Evolutionary conservation across 2,113 vertebrate species (phyloP).

Genomic region (Ciconia maguari): DNA sequence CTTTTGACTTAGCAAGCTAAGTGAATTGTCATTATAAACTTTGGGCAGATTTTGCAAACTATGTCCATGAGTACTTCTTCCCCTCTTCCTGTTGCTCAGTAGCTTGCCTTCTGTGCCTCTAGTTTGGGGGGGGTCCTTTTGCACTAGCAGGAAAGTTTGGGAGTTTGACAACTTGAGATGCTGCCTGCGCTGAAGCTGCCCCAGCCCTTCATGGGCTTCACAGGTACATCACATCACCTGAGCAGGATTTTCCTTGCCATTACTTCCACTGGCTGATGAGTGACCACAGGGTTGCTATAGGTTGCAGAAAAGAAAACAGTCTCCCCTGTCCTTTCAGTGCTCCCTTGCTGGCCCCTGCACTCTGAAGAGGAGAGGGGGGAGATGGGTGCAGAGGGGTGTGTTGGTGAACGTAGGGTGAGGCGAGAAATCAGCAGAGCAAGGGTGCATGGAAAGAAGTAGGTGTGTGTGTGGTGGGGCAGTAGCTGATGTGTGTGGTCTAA

Average conservation of each 20-base stretch:
- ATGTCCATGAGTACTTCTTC: background rate
- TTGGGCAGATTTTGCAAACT: background rate
- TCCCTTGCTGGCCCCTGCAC: background rate
- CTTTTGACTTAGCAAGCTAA: background rate
- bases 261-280: background rate
- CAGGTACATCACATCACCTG: background rate
- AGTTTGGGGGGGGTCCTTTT: background rate
- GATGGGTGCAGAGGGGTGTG: background rate
- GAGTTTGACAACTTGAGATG: background rate
- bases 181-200: background rate
- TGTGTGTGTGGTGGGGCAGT: background rate
- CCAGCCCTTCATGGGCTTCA: background rate
- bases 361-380: background rate
- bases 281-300: background rate
- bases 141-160: accelerated
- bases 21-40: background rate
- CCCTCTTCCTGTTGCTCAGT: background rate
- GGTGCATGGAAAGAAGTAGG: background rate
- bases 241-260: background rate
- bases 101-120: background rate
- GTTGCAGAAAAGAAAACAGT: background rate
- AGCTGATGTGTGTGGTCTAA: background rate
- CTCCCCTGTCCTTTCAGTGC: background rate
- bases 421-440: background rate
- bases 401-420: background rate